A percentile compares a stretch with the other conserved stretches of the same genome.
phyloP scores from a whole-genome alignment of 2,113 vertebrate genomes.

The Struthidea cinerea region DNA sequence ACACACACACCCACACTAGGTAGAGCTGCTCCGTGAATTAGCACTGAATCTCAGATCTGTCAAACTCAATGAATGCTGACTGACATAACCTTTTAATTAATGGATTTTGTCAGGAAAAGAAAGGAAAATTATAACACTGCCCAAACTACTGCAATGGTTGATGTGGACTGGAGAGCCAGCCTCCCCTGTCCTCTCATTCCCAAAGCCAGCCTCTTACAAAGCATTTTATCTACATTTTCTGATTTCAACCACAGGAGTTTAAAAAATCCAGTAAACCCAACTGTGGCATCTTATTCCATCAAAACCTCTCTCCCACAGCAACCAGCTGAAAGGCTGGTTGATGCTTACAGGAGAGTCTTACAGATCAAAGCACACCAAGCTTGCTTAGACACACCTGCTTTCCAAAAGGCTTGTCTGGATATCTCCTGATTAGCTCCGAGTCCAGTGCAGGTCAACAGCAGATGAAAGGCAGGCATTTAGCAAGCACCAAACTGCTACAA shows the following conservation, averaged over 20 bases:
- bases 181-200: not conserved
- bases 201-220: not conserved
- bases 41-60: not conserved
- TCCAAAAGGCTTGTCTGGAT: not conserved
- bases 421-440: not conserved
- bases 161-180: not conserved
- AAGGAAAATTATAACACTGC: not conserved
- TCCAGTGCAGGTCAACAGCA: not conserved
- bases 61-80: not conserved
- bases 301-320: not conserved
- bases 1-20: too few relatives aligned
- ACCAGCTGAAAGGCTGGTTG: not conserved
- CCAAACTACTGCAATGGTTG: not conserved
- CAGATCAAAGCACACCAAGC: not conserved
- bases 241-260: not conserved
- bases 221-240: not conserved
- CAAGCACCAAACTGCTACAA: not conserved
- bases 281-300: not conserved
- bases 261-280: not conserved
- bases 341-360: not conserved
- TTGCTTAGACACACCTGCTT: not conserved
- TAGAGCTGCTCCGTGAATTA: not conserved
- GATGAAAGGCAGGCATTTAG: not conserved
- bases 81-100: constrained; percentile 1
- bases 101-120: not conserved